Evolutionary conservation across 2,888 invertebrate species (phyloP), one percentile per base, ranked within the genome.

Genomic region (Pyrrhosoma nymphula): DNA sequence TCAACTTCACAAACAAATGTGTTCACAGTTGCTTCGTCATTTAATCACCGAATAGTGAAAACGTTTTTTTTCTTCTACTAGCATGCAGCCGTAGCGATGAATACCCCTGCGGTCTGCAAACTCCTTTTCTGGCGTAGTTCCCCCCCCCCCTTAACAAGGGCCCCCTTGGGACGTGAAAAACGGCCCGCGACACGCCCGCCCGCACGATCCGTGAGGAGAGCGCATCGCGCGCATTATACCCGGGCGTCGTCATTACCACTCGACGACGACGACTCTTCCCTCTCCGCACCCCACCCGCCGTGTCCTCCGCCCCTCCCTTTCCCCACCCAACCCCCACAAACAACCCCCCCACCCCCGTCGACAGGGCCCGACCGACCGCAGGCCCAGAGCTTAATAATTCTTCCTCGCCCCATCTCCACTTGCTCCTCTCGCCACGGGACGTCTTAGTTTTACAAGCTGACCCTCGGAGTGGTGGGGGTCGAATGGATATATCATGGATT

Each of bases 401-500:
- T 63, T 63, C 93, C 69, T 55, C 35, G 23, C 23, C 56, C 90
- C 88, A 14, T 39, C 88, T 18, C 39, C 4, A 0, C 82, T n/a
- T 30, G 6, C 47, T 47, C 47, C 93, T 93, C 93, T 47, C n/a
- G n/a, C 93, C 93, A 93, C 93, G 93, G 93, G 93, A 75, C 69
- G 93, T 75, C 93, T 93, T 93, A 93, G 93, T 93, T 69, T 93
- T 93, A 93, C 93, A 93, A 69, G 93, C 93, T 93, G 93, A 93
- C 93, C 93, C 93, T 93, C 69, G 47, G 47, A 93, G 55, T 93
- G 93, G 69, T 69, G 93, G 93, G 93, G 93, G 93, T 93, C 93
- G 69, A 69, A 93, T 93, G 93, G 93, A 93, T 93, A 93, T 93
- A 93, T 93, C 93, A 93, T 93, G 93, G 93, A 93, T 93, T 93